phyloP scores from a whole-genome alignment of 2,797 vertebrate genomes.

The Oreonectes daqikongensis region DNA sequence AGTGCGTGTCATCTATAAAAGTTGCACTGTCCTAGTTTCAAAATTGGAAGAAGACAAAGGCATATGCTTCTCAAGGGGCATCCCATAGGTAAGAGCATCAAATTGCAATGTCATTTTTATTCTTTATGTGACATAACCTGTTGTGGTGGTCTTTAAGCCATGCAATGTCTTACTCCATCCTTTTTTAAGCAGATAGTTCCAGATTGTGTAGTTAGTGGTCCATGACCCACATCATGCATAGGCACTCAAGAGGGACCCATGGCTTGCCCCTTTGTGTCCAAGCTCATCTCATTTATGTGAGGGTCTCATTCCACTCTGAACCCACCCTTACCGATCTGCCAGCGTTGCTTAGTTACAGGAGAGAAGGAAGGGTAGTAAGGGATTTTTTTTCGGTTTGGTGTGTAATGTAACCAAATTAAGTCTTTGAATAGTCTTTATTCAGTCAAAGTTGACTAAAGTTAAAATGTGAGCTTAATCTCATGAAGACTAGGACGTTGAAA shows the following conservation, averaged over 20 bases:
- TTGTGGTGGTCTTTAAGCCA: slow-evolving; percentile 29
- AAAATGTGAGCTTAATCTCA: slow-evolving; percentile 13
- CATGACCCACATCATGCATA: slow-evolving; percentile 22
- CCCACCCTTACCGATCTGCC: slow-evolving; percentile 55
- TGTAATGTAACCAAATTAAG: slow-evolving; percentile 29
- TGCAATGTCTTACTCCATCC: background rate
- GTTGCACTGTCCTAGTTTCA: background rate
- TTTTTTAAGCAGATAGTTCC: slow-evolving; percentile 19
- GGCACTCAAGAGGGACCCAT: slow-evolving; percentile 36
- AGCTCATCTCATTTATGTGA: slow-evolving; percentile 52
- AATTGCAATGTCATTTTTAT: background rate
- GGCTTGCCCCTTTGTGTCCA: slow-evolving; percentile 49
- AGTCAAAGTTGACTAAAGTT: slow-evolving; percentile 4
- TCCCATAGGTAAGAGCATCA: slow-evolving; percentile 42
- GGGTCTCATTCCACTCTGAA: slow-evolving; percentile 51
- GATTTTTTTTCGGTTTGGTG: slow-evolving; percentile 41
- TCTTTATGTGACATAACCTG: slow-evolving; percentile 27
- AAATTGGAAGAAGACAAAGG: background rate
- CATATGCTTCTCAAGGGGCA: slow-evolving; percentile 21
- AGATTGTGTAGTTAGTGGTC: slow-evolving; percentile 26
- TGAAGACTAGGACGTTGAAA: background rate
- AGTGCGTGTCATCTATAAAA: slow-evolving; percentile 5
- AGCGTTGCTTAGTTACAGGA: slow-evolving; percentile 66
- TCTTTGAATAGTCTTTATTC: slow-evolving; percentile 16
- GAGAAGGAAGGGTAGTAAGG: slow-evolving; percentile 48